These are phyloP conservation scores for Loripinus fragilis DNA, from an alignment of 2,888 invertebrate species.

Conservation along the genomic window DNA sequence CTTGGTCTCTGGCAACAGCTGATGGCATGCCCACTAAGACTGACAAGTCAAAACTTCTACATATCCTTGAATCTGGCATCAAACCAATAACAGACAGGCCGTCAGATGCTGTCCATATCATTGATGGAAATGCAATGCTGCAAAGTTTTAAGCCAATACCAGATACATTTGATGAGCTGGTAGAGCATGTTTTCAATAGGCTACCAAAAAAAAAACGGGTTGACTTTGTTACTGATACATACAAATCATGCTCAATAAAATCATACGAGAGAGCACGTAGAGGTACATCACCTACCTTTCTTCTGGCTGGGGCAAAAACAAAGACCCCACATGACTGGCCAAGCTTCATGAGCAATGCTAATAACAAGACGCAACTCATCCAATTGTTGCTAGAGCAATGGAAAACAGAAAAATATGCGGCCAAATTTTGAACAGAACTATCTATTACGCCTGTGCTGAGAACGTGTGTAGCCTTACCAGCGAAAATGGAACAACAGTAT, in stretches of 20 bases:
- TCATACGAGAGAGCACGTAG: slow-evolving; percentile 4
- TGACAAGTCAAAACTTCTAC: slow-evolving; percentile 23
- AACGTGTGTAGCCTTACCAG: background rate
- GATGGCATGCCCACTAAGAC: slow-evolving; percentile 30
- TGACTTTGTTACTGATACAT: slow-evolving; percentile 24
- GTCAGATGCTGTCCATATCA: background rate
- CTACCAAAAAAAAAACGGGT: slow-evolving; percentile 6
- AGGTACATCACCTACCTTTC: background rate
- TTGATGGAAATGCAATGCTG: slow-evolving; percentile 16
- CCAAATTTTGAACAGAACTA: background rate
- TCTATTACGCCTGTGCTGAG: background rate
- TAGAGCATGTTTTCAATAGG: slow-evolving; percentile 13
- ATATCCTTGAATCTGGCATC: background rate
- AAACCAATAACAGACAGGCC: background rate
- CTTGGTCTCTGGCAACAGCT: slow-evolving; percentile 28
- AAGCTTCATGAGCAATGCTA: background rate
- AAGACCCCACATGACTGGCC: background rate
- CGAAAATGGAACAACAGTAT: background rate
- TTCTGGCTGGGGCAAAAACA: slow-evolving; percentile 20
- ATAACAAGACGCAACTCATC: slow-evolving; percentile 10
- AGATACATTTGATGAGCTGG: slow-evolving; percentile 7
- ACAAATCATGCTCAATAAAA: slow-evolving; percentile 12
- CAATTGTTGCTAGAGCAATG: background rate
- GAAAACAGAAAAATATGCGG: background rate
- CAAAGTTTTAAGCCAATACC: background rate